Percentiles rank a stretch among this genome's conserved stretches.
These are phyloP conservation scores for Athetis lepigone DNA, from an alignment of 2,888 invertebrate species.

Conservation along the genomic window DNA sequence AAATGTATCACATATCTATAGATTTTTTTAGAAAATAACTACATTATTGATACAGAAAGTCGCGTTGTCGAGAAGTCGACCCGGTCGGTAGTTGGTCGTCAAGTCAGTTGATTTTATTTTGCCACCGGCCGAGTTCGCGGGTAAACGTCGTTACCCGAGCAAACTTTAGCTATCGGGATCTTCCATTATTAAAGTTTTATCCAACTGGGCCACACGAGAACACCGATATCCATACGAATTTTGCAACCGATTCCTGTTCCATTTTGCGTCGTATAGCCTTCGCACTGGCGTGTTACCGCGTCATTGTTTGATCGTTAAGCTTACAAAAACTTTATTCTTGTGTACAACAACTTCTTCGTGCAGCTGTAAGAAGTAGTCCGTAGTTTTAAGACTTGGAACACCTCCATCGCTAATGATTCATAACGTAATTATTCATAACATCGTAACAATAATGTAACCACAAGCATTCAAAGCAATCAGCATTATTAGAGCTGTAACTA, in stretches of 20 bases:
- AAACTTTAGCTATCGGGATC: constrained; percentile 81
- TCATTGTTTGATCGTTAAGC: constrained; percentile 58
- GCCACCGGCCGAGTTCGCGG: constrained; percentile 73
- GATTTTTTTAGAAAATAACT: constrained; percentile 20
- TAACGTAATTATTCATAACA: constrained; percentile 30
- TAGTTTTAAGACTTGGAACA: constrained; percentile 3
- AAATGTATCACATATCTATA: constrained; percentile 5
- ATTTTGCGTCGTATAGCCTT: constrained; percentile 55
- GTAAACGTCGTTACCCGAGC: constrained; percentile 72
- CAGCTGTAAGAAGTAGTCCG: constrained; percentile 2
- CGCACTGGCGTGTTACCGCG: constrained; percentile 44
- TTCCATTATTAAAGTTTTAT: constrained; percentile 84
- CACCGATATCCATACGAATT: constrained; percentile 72
- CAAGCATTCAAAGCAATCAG: constrained; percentile 49
- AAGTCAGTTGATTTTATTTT: constrained; percentile 77
- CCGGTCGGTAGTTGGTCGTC: constrained; percentile 62
- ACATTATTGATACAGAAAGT: constrained; percentile 51
- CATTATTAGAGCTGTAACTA: constrained; percentile 42
- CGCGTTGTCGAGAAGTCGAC: constrained; percentile 37
- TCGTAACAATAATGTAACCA: constrained; percentile 32
- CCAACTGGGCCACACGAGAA: constrained; percentile 73
- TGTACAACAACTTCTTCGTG: constrained; percentile 14
- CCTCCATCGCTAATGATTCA: neutral
- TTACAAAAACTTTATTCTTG: constrained; percentile 46
- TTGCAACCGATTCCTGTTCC: constrained; percentile 61